Evolutionary conservation across 2,888 invertebrate genomes (phyloP), one percentile per base, ranked within the genome.

Genomic region (Cosmia pyralina): DNA sequence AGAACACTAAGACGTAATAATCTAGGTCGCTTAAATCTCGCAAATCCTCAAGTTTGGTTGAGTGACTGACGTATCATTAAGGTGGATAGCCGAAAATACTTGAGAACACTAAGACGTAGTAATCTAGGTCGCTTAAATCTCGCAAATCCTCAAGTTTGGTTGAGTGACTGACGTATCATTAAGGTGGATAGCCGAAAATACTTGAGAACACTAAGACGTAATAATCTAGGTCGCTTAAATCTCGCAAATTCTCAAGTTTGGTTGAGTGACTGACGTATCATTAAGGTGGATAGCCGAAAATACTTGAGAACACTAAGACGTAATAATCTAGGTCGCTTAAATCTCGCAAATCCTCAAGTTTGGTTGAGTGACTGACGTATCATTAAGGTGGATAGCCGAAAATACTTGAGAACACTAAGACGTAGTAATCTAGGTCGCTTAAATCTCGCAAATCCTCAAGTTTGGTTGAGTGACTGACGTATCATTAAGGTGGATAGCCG

Each of bases 391-490:
- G 8, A n/a, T n/a, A n/a, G n/a, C n/a, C n/a, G n/a, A n/a, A n/a
- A n/a, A n/a, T n/a, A n/a, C n/a, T n/a, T n/a, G n/a, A n/a, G n/a
- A n/a, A n/a, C n/a, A n/a, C 28, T 28, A 28, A 28, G 28, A 28
- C 28, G 15, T 41, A 4, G 13, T 13, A 22, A 66, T 58, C 38
- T 52, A 44, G 67, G 57, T 46, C 68, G 13, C 44, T 28, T 17
- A n/a, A n/a, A 57, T 48, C 19, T 75, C 17, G 44, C 63, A 44
- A 75, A 48, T 64, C 28, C 55, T 34, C 48, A 28, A 15, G 15
- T 73, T 66, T 50, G 11, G 50, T 66, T 57, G 6, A 75, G 76
- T 58, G 44, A 50, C 34, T 58, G 50, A 34, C 34, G n/a, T 17
- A 58, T 46, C 50, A 50, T 38, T 53, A 52, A n/a, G 13, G n/a